These are phyloP conservation scores for Brachypalpus laphriformis DNA, from an alignment of 2,888 invertebrate species.

Conservation along the genomic window DNA sequence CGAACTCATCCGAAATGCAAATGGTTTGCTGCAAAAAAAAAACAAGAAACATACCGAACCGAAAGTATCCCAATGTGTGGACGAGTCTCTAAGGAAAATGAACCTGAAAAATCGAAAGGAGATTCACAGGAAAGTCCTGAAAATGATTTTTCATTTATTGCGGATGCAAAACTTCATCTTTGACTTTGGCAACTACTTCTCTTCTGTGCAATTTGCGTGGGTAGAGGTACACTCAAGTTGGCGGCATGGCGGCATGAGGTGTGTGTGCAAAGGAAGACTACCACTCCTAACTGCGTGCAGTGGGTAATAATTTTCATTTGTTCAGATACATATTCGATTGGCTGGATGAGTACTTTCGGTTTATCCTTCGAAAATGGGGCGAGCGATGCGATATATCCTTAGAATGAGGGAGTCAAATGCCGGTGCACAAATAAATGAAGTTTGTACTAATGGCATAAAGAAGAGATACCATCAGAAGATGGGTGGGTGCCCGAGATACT, in stretches of 20 bases:
- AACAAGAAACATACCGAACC: conserved; percentile 5
- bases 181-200: conserved; percentile 46
- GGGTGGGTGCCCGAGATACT: conserved; percentile 4
- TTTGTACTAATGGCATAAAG: conserved; percentile 68
- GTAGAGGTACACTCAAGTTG: not conserved
- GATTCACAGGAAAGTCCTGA: conserved; percentile 49
- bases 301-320: conserved; percentile 70
- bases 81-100: conserved; percentile 37
- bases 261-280: conserved; percentile 33
- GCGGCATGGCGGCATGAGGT: not conserved
- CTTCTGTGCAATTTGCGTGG: not conserved
- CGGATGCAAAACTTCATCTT: conserved; percentile 65
- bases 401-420: conserved; percentile 50
- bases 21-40: conserved; percentile 31
- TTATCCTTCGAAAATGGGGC: conserved; percentile 47
- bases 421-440: conserved; percentile 73
- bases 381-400: conserved; percentile 16
- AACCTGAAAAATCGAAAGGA: conserved; percentile 57
- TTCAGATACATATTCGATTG: conserved; percentile 72
- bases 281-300: conserved; percentile 17
- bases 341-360: conserved; percentile 49
- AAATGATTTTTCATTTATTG: conserved; percentile 73
- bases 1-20: conserved; percentile 29
- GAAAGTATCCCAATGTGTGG: conserved; percentile 33
- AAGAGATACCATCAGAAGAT: conserved; percentile 58